Base-by-base conservation (phyloP, 2,888 invertebrate genomes). In the Achlya flavicornis region DNA sequence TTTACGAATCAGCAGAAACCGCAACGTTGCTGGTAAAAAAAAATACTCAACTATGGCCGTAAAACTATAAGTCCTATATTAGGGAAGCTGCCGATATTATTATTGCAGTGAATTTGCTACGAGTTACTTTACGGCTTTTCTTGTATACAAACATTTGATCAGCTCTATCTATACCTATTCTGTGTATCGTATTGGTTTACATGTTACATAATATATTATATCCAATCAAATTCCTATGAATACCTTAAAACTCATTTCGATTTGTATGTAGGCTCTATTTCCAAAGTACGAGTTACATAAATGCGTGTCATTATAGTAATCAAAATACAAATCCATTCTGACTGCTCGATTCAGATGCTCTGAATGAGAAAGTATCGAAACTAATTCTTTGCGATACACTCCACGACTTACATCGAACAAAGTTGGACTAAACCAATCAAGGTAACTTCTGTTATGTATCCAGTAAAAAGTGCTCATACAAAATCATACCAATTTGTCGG, bases 401-500 rank as follows among this genome's bases (percentile, higher is more conserved):
- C 70, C 68, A 68, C 72, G 72, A 75, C 68, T 64, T 68, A 68
- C 64, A 69, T 72, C 68, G 66, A 69, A 63, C 64, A 19, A 64
- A 33, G 64, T 58, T 41, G 64, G 73, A 35, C 64, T 74, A 66
- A 69, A 68, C 71, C 73, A 78, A 78, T 79, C 67, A 75, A 74
- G 75, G 73, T 75, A 70, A 72, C 76, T 76, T 78, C 73, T 80
- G 75, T 80, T 80, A 79, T 75, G 77, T 81, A 74, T 81, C 68
- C 68, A 63, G 67, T 78, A 74, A 82, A 85, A 82, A 82, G 70
- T 78, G 68, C 77, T 79, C 78, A 79, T 79, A 80, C 76, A 77
- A 72, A 78, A 76, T 80, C 76, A 75, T 85, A 85, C 84, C 85
- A 86, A 88, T 89, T 89, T 86, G 70, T 73, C 80, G 85, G 79